Evolutionary conservation across 2,888 invertebrate genomes (phyloP).

Genomic region (Cheilosia vernalis): DNA sequence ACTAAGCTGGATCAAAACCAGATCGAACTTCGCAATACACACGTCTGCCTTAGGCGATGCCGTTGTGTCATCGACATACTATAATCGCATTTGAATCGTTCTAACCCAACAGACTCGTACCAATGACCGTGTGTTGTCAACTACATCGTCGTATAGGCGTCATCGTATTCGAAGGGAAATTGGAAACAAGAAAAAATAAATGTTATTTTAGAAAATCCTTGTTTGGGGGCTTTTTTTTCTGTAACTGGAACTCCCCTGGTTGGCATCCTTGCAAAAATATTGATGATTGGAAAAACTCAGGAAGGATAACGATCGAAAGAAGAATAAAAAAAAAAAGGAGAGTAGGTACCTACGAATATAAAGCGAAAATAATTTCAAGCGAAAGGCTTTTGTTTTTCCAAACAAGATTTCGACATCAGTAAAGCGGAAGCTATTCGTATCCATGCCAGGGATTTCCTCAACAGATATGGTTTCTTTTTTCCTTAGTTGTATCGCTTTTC

Average conservation of each 20-base stretch:
- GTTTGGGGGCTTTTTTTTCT: slow-evolving; percentile 1
- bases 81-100: slow-evolving; percentile 61
- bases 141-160: slow-evolving; percentile 24
- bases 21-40: not conserved
- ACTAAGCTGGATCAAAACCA: not conserved
- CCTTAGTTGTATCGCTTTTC: not conserved
- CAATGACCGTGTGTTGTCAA: slow-evolving; percentile 18
- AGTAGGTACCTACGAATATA: no score
- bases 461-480: slow-evolving; percentile 5
- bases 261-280: slow-evolving; percentile 47
- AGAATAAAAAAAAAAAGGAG: not conserved
- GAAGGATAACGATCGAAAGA: not conserved
- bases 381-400: slow-evolving; percentile 40
- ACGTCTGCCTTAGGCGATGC: slow-evolving; percentile 57
- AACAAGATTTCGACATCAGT: slow-evolving; percentile 61
- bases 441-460: slow-evolving; percentile 58
- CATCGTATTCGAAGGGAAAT: slow-evolving; percentile 47
- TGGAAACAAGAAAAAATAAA: slow-evolving; percentile 53
- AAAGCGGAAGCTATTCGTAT: slow-evolving; percentile 49
- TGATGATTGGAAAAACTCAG: slow-evolving; percentile 51
- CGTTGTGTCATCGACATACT: slow-evolving; percentile 48
- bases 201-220: slow-evolving; percentile 13
- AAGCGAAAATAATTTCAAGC: slow-evolving; percentile 45
- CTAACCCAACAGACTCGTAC: slow-evolving; percentile 52
- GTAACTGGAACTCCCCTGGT: not conserved